Base-by-base conservation (phyloP, 2,113 vertebrate genomes). In the Scophthalmus maximus region DNA sequence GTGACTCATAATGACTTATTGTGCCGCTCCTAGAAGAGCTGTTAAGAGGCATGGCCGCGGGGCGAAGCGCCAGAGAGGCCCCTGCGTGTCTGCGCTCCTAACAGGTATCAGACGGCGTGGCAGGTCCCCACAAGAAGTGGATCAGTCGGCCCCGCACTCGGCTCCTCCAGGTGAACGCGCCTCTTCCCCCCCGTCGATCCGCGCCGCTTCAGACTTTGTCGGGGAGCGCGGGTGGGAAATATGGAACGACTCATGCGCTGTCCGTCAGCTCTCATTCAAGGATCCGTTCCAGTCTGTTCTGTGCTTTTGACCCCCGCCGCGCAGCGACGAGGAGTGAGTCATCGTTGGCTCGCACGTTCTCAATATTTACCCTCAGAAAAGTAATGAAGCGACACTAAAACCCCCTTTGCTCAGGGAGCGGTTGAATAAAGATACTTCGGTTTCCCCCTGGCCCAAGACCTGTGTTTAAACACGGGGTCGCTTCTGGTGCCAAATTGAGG, bases 71-170 rank as follows among this genome's bases (percentile, higher is more conserved):
- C n/a, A n/a, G n/a, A 3, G 74, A 56, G 72, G 82, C 79, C 78
- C 62, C 73, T 60, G 60, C 60, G 61, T 82, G 85, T 91, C 85
- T 87, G 79, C 56, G 36, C 77, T 89, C 76, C 76, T 78, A 84
- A 83, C 88, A 87, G 87, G 89, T 90, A 87, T 78, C 86, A 91
- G 91, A 84, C 89, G 55, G 83, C 79, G 67, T 81, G 73, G 79
- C 81, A 89, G 85, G 87, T 91, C 93, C 92, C 91, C 89, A 92
- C 88, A 92, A 90, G 86, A 91, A 82, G 72, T 30, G 76, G 85
- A 91, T 90, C 87, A 92, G 86, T 84, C 85, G 63, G 79, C 52
- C 34, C 82, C 15, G 78, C 78, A 80, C 69, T 71, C 55, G 23
- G 61, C 76, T 78, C 86, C 82, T 90, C 79, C 76, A 84, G 87